These are phyloP conservation scores for Acromyrmex charruanus DNA, from an alignment of 1,140 invertebrate species.

Conservation along the genomic window DNA sequence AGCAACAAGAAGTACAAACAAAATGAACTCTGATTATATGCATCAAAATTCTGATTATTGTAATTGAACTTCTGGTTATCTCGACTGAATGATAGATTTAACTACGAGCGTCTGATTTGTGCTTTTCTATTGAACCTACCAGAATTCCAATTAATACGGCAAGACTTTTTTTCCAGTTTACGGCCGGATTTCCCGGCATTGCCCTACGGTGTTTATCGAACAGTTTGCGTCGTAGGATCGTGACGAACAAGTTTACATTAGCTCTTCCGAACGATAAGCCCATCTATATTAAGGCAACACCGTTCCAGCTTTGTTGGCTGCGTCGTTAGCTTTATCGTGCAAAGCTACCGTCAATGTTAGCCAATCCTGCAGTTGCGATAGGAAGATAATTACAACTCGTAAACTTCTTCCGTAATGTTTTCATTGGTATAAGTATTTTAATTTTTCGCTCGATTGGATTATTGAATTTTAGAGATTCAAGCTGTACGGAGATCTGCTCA, in stretches of 20 bases:
- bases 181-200: neutral
- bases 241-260: conserved; percentile 50
- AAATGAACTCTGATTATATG: too few species aligned
- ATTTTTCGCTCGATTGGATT: neutral
- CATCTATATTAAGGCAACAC: conserved; percentile 49
- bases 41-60: too few species aligned
- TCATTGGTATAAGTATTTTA: neutral
- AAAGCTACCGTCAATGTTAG: conserved; percentile 24
- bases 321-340: conserved; percentile 47
- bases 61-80: too few species aligned
- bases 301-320: conserved; percentile 15
- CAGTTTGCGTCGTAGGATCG: conserved; percentile 44
- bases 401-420: neutral
- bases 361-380: neutral
- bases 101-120: too few species aligned
- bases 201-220: conserved; percentile 22
- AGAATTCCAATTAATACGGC: too few species aligned
- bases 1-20: too few species aligned
- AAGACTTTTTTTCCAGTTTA: neutral
- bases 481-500: too few species aligned
- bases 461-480: neutral
- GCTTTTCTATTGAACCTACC: too few species aligned
- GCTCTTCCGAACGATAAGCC: conserved; percentile 53
- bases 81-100: too few species aligned
- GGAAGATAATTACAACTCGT: conserved; percentile 31